Evolutionary conservation across 2,113 vertebrate species (phyloP).

Genomic region (Camelus dromedarius): DNA sequence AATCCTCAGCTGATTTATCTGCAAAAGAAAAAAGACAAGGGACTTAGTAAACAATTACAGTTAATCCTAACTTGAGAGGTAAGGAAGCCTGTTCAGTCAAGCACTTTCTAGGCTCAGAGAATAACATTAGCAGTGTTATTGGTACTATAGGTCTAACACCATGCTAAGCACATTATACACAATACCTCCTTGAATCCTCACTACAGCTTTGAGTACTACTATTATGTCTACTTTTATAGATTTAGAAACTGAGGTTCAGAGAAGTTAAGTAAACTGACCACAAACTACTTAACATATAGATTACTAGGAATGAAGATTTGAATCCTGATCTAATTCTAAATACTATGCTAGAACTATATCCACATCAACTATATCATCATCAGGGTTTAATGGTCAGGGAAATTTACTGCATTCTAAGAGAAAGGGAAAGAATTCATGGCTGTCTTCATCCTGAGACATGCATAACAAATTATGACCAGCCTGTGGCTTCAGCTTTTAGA

Average conservation of each 20-base stretch:
- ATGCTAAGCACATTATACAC: not conserved
- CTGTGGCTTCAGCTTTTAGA: constrained; percentile 15
- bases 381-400: not conserved
- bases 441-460: not conserved
- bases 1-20: constrained; percentile 96
- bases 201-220: not conserved
- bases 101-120: constrained; percentile 16
- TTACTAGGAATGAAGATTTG: constrained; percentile 17
- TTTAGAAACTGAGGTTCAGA: constrained; percentile 27
- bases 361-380: not conserved
- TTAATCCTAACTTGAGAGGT: not conserved
- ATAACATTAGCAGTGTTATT: not conserved
- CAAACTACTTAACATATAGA: not conserved
- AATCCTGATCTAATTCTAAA: constrained; percentile 43
- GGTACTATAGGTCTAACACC: not conserved
- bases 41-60: constrained; percentile 39
- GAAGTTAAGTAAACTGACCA: constrained; percentile 34
- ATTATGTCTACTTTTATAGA: constrained; percentile 4
- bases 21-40: constrained; percentile 73
- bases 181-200: not conserved
- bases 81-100: constrained; percentile 27
- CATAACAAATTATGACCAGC: constrained; percentile 13
- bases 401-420: not conserved
- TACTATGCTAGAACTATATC: not conserved
- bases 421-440: not conserved